Percentiles rank a stretch among this genome's conserved stretches.
phyloP scores from a whole-genome alignment of 2,113 vertebrate species.

The Amphilophus citrinellus region DNA sequence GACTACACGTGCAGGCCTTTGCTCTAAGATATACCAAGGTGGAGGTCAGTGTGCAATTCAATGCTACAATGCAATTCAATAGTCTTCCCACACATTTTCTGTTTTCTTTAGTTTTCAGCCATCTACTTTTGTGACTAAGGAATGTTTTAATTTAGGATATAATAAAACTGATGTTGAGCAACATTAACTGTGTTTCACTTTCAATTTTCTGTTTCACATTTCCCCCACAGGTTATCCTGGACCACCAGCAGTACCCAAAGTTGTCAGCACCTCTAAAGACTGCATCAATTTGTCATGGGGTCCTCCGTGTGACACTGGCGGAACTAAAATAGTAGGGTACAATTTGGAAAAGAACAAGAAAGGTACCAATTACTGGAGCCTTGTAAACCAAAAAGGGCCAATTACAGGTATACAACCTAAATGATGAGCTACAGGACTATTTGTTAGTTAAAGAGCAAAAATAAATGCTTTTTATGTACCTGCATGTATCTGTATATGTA shows the following conservation, averaged over 20 bases:
- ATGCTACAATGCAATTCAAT: background rate
- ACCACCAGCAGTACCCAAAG: slow-evolving; percentile 82
- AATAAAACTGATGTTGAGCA: background rate
- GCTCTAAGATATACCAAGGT: background rate
- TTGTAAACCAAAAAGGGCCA: slow-evolving; percentile 80
- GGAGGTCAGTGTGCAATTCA: too few relatives aligned
- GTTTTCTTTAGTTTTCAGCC: background rate
- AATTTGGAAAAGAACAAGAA: slow-evolving; percentile 89
- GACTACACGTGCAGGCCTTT: too few relatives aligned
- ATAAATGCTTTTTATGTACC: background rate
- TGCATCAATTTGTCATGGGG: slow-evolving; percentile 85
- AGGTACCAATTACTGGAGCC: slow-evolving; percentile 86
- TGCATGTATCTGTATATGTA: background rate
- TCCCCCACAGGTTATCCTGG: slow-evolving; percentile 82
- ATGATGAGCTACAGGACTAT: background rate
- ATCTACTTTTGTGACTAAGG: background rate
- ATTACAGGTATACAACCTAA: slow-evolving; percentile 77
- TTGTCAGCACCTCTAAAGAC: slow-evolving; percentile 83
- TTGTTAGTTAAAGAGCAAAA: background rate
- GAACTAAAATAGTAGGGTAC: slow-evolving; percentile 86
- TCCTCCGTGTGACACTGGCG: slow-evolving; percentile 81
- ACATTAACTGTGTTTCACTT: background rate
- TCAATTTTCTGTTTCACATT: background rate
- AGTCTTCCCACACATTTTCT: background rate
- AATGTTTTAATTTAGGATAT: background rate